Evolutionary conservation across 2,797 vertebrate species (phyloP).

Genomic region (Erethizon dorsatum): DNA sequence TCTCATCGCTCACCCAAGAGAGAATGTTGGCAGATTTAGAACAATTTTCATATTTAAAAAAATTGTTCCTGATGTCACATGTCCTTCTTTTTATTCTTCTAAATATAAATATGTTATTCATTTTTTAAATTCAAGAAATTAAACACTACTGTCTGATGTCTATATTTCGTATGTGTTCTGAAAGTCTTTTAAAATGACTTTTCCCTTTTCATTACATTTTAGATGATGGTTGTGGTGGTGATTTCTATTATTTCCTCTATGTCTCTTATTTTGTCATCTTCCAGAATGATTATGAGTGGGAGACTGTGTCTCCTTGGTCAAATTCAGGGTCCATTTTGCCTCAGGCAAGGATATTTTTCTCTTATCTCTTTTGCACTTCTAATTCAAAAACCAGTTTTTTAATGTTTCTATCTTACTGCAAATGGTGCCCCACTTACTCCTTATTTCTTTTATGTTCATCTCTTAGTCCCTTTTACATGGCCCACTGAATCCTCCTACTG

Average conservation of each 20-base stretch:
- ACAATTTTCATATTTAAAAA: constrained; percentile 53
- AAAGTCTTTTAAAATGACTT: constrained; percentile 49
- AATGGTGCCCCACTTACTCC: neutral
- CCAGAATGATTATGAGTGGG: neutral
- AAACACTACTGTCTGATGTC: neutral
- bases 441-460: neutral
- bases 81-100: constrained; percentile 15
- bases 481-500: neutral
- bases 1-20: neutral
- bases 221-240: neutral
- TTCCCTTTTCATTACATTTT: constrained; percentile 44
- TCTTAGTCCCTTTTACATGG: neutral
- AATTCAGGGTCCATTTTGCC: neutral
- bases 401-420: neutral
- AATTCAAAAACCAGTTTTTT: neutral
- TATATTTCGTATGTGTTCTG: neutral
- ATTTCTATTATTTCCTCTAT: constrained; percentile 54
- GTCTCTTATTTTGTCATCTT: neutral
- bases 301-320: neutral
- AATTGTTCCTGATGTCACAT: neutral
- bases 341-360: neutral
- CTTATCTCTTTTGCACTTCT: neutral
- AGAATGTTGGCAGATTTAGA: constrained; percentile 26
- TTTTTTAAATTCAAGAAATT: constrained; percentile 45
- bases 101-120: neutral